A percentile compares a stretch with the other conserved stretches of the same genome.
Conservation (phyloP, 1,140 invertebrate species). For the Mizuhopecten yessoensis region DNA sequence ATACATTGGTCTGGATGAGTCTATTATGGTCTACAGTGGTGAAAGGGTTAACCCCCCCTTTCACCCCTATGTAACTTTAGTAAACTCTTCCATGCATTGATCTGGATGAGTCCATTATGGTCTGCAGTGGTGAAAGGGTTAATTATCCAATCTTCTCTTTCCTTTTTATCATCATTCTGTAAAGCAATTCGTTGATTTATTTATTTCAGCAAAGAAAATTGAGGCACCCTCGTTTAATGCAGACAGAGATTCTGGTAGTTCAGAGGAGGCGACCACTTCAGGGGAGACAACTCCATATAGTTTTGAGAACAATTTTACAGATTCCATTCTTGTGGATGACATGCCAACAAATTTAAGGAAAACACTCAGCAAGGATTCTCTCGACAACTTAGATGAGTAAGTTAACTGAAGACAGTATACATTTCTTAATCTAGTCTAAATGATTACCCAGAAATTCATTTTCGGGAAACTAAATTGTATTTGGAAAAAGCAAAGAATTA, state of each 20-base stretch:
- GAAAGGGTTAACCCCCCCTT: no score
- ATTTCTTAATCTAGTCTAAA: no score
- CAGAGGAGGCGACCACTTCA: neutral
- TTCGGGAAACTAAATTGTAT: no score
- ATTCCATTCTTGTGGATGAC: conserved; percentile 16
- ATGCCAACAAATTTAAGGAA: conserved; percentile 18
- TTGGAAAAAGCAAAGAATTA: no score
- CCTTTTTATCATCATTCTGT: neutral
- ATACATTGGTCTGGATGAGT: no score
- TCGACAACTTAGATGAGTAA: conserved; percentile 56
- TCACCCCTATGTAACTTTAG: no score
- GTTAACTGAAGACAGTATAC: neutral
- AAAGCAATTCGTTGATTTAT: neutral
- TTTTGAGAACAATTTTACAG: conserved; percentile 51
- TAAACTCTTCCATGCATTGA: no score
- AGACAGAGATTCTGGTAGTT: conserved; percentile 19
- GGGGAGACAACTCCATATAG: conserved; percentile 11
- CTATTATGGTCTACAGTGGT: no score
- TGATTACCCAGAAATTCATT: no score
- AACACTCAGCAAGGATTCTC: conserved; percentile 51
- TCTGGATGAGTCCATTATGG: no score
- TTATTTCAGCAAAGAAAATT: conserved; percentile 11
- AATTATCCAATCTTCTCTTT: no score
- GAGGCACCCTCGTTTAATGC: neutral
- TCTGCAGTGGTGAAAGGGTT: no score